phyloP scores from a whole-genome alignment of 2,888 invertebrate genomes.

The Cheilosia urbana region DNA sequence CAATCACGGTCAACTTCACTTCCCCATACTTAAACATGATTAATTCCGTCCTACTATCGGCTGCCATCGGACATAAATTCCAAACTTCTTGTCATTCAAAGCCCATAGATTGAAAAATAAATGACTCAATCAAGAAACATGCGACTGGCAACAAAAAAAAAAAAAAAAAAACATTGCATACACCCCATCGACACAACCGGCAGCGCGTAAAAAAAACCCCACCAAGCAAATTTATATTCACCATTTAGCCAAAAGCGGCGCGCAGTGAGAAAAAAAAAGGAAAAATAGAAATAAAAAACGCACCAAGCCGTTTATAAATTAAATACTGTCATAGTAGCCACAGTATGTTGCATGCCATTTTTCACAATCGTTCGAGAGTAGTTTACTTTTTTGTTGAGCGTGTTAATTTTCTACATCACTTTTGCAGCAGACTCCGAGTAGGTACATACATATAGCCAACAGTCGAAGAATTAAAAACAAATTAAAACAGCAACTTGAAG shows the following conservation, averaged over 20 bases:
- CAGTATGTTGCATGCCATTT: constrained; percentile 82
- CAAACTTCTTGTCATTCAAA: constrained; percentile 28
- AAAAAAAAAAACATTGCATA: constrained; percentile 31
- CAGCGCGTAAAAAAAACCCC: constrained; percentile 13
- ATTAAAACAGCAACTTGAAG: constrained; percentile 68
- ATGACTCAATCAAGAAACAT: constrained; percentile 75
- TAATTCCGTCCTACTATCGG: constrained; percentile 18
- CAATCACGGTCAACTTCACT: not conserved
- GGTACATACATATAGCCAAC: constrained; percentile 19
- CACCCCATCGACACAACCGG: constrained; percentile 70
- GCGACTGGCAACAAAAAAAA: constrained; percentile 46
- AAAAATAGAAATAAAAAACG: constrained; percentile 16
- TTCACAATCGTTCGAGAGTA: constrained; percentile 81
- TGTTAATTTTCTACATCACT: constrained; percentile 78
- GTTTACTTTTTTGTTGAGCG: constrained; percentile 64
- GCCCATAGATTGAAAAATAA: constrained; percentile 65
- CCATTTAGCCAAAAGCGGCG: constrained; percentile 65
- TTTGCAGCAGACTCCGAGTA: constrained; percentile 72
- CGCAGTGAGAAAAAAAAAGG: constrained; percentile 32
- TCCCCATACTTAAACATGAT: constrained; percentile 18
- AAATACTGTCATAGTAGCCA: constrained; percentile 75
- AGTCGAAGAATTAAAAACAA: constrained; percentile 67
- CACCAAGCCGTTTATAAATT: constrained; percentile 74
- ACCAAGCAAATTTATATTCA: constrained; percentile 60
- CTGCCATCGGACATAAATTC: constrained; percentile 15